Percentiles rank a stretch among this genome's conserved stretches.
Evolutionary conservation across 2,113 vertebrate genomes (phyloP).

Genomic region (Scatophagus argus): DNA sequence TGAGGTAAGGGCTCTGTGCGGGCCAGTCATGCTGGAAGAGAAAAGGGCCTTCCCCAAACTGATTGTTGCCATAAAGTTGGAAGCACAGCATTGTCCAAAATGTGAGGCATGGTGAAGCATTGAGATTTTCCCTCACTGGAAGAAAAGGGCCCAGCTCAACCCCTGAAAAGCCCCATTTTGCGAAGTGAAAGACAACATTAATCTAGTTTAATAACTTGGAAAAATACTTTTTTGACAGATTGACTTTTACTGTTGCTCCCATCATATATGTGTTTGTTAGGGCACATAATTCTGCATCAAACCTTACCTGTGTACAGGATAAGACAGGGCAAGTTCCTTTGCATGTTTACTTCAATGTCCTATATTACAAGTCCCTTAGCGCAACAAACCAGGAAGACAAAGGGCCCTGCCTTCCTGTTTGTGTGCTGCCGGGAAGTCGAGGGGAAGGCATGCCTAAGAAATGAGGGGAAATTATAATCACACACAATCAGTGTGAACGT

Average conservation of each 20-base stretch:
- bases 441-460: conserved; percentile 32
- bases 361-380: conserved; percentile 51
- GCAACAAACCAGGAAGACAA: conserved; percentile 67
- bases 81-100: too few relatives aligned
- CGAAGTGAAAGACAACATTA: too few relatives aligned
- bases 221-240: background rate
- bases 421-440: conserved; percentile 54
- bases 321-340: conserved; percentile 20
- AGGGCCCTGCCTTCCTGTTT: conserved; percentile 76
- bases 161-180: too few relatives aligned
- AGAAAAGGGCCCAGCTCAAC: too few relatives aligned
- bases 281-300: background rate
- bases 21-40: too few relatives aligned
- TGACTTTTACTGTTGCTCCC: background rate
- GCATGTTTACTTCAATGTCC: conserved; percentile 52
- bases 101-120: too few relatives aligned
- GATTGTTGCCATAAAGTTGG: too few relatives aligned
- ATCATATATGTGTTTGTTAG: background rate
- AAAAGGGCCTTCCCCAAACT: too few relatives aligned
- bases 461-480: conserved; percentile 24
- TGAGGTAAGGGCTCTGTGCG: too few relatives aligned
- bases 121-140: too few relatives aligned
- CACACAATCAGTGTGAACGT: conserved; percentile 2
- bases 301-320: conserved; percentile 27
- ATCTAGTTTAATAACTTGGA: too few relatives aligned